Percentiles rank a stretch among this genome's conserved stretches.
phyloP scores from a whole-genome alignment of 1,140 invertebrate species.

The Calliphora vicina region DNA sequence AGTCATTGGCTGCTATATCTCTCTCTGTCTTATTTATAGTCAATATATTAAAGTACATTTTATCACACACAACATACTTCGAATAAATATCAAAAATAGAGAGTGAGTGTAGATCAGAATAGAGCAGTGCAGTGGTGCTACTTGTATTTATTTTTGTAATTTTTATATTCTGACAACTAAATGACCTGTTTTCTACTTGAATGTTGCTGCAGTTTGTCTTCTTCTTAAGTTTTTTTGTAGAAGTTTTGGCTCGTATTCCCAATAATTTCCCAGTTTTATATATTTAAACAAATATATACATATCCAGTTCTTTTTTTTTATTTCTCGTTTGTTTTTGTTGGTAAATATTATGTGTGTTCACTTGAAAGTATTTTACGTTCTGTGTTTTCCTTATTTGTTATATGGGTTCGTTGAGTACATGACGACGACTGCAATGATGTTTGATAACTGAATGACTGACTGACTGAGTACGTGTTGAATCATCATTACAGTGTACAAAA shows the following conservation, averaged over 20 bases:
- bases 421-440: no score
- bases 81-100: background rate
- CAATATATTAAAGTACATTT: background rate
- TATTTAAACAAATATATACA: background rate
- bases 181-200: background rate
- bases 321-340: background rate
- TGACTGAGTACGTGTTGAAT: no score
- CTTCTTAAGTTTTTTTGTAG: background rate
- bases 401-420: background rate
- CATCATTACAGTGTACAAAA: no score
- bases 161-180: background rate
- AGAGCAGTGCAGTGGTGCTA: no score
- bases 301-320: constrained; percentile 1
- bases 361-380: background rate
- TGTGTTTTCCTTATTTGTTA: background rate
- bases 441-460: no score
- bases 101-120: background rate
- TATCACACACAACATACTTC: background rate
- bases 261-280: background rate
- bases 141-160: background rate
- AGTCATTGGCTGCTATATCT: background rate
- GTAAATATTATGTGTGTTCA: no score
- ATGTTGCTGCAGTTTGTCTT: background rate
- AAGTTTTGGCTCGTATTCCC: background rate
- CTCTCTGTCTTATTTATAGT: background rate